Base-by-base conservation (phyloP, 2,113 vertebrate genomes). In the Mola mola region DNA sequence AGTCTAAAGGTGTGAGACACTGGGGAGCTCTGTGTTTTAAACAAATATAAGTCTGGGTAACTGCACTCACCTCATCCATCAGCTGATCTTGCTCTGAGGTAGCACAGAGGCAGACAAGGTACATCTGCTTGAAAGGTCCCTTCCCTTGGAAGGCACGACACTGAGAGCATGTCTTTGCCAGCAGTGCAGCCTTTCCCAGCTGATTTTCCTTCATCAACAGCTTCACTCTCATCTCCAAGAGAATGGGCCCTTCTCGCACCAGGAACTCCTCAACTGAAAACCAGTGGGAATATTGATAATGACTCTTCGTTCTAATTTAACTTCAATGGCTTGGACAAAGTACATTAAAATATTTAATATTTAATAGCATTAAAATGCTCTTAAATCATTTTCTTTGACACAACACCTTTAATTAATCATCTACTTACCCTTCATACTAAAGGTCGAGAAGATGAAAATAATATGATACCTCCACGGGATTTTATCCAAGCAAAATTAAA, bases 201-300 rank as follows among this genome's bases (percentile, higher is more conserved):
- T 93, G 89, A 86, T 90, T 92, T 64, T 93, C 91, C 90, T 98
- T 99, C 77, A 99, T 94, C 58, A 99, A 92, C 66, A 95, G 94
- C 72, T 97, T 98, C 81, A 98, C 92, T 81, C 96, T 92, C 94
- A 99, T 95, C 90, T 94, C 92, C 90, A 96, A 79, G 76, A 99
- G 92, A n/a, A 94, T 38, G 1, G 89, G 91, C 31, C 96, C 96
- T 89, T 99, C 97, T 60, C 89, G 90, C 58, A 81, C 63, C 79
- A 99, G 91, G 84, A 97, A 96, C 85, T 93, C 91, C 63, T 92
- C 92, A 48, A 96, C 95, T 98, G 85, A 16, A 82, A 49, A 11
- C 0, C 24, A 60, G 6, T 8, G n/a, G 56, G 3, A 52, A 46
- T 1, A 31, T n/a, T 10, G 3, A 40, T 34, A 3, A 6, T 7